Evolutionary conservation across 2,113 vertebrate genomes (phyloP), one percentile per base, ranked within the genome.

Genomic region (Dasyornis broadbenti): DNA sequence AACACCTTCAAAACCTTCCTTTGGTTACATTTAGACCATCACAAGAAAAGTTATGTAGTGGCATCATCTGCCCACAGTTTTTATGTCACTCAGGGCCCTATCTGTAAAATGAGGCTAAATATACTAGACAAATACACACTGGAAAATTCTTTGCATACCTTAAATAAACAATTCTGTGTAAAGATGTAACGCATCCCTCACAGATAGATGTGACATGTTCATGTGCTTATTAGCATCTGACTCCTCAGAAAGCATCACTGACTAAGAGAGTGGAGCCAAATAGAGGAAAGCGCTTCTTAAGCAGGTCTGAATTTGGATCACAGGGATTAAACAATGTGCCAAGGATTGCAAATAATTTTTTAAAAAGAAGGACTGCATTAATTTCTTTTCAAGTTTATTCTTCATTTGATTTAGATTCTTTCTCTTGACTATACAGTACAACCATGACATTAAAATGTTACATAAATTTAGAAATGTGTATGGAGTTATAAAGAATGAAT

Each of bases 271-370:
- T 37, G n/a, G 4, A 45, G 13, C 18, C 68, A 72, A 56, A 64
- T 39, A 45, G 31, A 72, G 37, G 35, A 53, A 88, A 82, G 9
- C 23, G 4, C 30, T 69, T 57, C 30, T 77, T 64, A 77, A 57
- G 20, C 16, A 45, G 17, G 7, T 54, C 47, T 70, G 6, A 77
- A 63, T 82, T 77, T 18, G 23, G 27, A 83, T 57, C 35, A 86
- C 12, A 73, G 26, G 52, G 8, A 13, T 86, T 52, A 64, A 84
- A 50, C 2, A 1, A 40, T 75, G 79, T 85, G 37, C 6, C 52
- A 84, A 60, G 37, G 49, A 59, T 8, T 81, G 52, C 17, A 84
- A 94, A 81, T 40, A 66, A 21, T 13, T 78, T 91, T 81, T 85
- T 44, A 45, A n/a, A 87, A 89, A 84, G 4, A 71, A 85, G 9